Conservation (phyloP, 2,797 vertebrate genomes). For the Cirrhinus mrigala region DNA sequence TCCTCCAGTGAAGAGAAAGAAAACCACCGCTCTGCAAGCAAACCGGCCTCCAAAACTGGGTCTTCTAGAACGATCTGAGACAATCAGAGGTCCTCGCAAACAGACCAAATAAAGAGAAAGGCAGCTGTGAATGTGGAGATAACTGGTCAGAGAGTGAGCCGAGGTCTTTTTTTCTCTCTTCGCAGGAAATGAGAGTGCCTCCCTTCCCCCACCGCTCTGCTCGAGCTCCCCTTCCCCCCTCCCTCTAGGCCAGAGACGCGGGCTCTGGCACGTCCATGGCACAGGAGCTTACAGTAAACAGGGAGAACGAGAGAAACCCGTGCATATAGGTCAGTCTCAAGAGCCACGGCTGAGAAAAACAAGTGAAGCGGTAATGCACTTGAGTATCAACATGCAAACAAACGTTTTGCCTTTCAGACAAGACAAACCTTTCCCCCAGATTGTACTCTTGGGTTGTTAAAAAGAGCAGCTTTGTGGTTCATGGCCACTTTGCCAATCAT, state of each 20-base stretch:
- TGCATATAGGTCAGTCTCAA: slow-evolving; percentile 55
- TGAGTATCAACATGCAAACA: slow-evolving; percentile 26
- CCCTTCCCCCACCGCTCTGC: slow-evolving; percentile 72
- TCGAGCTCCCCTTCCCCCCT: slow-evolving; percentile 60
- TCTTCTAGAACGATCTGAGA: slow-evolving; percentile 56
- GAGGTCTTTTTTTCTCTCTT: slow-evolving; percentile 72
- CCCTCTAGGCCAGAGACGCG: slow-evolving; percentile 76
- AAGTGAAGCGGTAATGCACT: slow-evolving; percentile 20
- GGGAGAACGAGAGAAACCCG: slow-evolving; percentile 55
- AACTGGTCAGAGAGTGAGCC: slow-evolving; percentile 60
- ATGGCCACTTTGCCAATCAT: background rate
- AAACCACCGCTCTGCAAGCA: slow-evolving; percentile 39
- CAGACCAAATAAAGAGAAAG: slow-evolving; percentile 69
- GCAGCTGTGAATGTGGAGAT: slow-evolving; percentile 70
- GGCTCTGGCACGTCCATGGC: slow-evolving; percentile 80
- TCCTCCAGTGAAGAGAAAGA: slow-evolving; percentile 47
- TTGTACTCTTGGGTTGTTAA: background rate
- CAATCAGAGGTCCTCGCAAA: slow-evolving; percentile 46
- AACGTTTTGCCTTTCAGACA: slow-evolving; percentile 4
- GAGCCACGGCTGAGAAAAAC: slow-evolving; percentile 46
- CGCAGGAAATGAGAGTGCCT: slow-evolving; percentile 84
- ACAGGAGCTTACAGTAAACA: slow-evolving; percentile 77
- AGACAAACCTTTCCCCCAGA: background rate
- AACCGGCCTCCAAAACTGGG: slow-evolving; percentile 32
- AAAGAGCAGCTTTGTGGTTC: background rate